Evolutionary conservation across 2,797 vertebrate species (phyloP), one percentile per base, ranked within the genome.

Genomic region (Rhinatrema bivittatum): DNA sequence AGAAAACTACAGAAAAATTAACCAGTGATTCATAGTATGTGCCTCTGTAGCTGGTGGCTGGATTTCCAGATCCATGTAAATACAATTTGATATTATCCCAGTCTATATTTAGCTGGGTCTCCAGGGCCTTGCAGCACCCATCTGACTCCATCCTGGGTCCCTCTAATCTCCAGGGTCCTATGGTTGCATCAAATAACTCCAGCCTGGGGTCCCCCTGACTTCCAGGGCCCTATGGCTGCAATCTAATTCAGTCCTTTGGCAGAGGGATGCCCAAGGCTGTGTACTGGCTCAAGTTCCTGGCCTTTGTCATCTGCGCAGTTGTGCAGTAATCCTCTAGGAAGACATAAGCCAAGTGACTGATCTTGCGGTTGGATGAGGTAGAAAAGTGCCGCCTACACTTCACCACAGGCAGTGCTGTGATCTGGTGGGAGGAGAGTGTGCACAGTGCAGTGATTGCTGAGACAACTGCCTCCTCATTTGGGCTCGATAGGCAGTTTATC

Each of bases 371-470:
- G 48, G 87, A 72, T 0, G 94, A 89, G 11, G 93, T 84, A 1
- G 93, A 93, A 74, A 99, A 96, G 27, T 94, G 92, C 39, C 97
- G 70, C 93, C 98, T 96, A 78, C 95, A 97, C 67, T 98, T 91
- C 28, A 97, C 71, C 39, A 98, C 78, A 0, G 87, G 81, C 1
- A 74, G 68, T 1, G 73, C 61, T 0, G 78, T 66, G 52, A 87
- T 76, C 10, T 49, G 1, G 22, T 62, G 62, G 0, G 86, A 65
- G 5, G 61, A 59, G 0, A 78, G 38, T 0, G 83, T 81, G 0
- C 62, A 70, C 45, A 99, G 81, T 0, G 89, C 78, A 0, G 89
- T 91, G 53, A 97, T 76, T 1, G 93, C 92, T 0, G 96, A 99
- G 37, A 98, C 62, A 19, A 98, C 88, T 0, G 91, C 97, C 77